phyloP scores from a whole-genome alignment of 2,888 invertebrate genomes.

The Drosophila longiperda region DNA sequence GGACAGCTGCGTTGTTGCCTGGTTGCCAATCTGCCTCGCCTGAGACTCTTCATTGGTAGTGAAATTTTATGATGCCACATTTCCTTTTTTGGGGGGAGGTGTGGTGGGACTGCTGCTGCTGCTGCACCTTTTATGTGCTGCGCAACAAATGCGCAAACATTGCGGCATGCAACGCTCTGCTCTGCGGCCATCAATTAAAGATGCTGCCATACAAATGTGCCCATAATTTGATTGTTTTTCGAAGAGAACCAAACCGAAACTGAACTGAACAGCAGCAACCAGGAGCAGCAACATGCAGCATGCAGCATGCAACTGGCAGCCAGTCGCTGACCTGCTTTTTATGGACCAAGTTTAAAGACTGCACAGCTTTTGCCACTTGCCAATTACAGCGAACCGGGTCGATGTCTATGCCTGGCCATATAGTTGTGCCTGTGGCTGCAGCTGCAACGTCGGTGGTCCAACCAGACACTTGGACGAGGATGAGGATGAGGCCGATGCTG shows the following conservation, averaged over 20 bases:
- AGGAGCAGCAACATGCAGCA: background rate
- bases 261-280: slow-evolving; percentile 7
- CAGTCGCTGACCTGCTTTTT: slow-evolving; percentile 74
- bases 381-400: slow-evolving; percentile 62
- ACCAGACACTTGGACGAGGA: slow-evolving; percentile 64
- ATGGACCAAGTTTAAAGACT: slow-evolving; percentile 33
- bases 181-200: slow-evolving; percentile 66
- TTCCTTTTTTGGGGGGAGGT: slow-evolving; percentile 43
- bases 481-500: slow-evolving; percentile 29
- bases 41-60: slow-evolving; percentile 49
- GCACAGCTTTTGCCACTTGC: slow-evolving; percentile 71
- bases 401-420: slow-evolving; percentile 10
- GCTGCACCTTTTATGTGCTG: slow-evolving; percentile 56
- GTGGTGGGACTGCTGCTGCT: slow-evolving; percentile 1
- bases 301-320: background rate
- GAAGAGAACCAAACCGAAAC: slow-evolving; percentile 3
- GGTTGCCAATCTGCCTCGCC: background rate
- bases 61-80: slow-evolving; percentile 71
- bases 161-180: slow-evolving; percentile 6
- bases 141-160: slow-evolving; percentile 65
- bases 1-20: slow-evolving; percentile 49
- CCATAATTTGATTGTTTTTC: slow-evolving; percentile 74
- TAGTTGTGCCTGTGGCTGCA: slow-evolving; percentile 40
- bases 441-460: slow-evolving; percentile 70
- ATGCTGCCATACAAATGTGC: slow-evolving; percentile 57